Evolutionary conservation across 2,113 vertebrate species (phyloP), one percentile per base, ranked within the genome.

Genomic region (Grammomys surdaster): DNA sequence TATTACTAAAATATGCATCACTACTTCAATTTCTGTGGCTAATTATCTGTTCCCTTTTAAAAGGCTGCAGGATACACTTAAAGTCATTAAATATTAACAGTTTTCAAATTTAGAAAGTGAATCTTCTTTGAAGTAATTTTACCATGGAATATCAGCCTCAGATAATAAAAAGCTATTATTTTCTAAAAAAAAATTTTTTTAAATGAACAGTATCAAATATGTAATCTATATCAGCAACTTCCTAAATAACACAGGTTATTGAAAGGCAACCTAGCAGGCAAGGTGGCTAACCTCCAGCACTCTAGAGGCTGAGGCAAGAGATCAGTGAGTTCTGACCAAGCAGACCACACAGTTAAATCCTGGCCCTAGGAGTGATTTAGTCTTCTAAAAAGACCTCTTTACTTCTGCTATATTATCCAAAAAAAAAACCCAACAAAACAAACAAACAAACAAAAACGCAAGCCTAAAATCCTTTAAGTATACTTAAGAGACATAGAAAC

Each of bases 61-160:
- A 91, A 90, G 40, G 7, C 11, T 20, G 17, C 5, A 82, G 0
- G 6, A 75, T 88, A 65, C 0, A 65, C 12, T 94, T 81, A 63
- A 48, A 70, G 88, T 43, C 33, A 92, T 43, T 93, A 63, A 89
- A 84, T 5, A 78, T 77, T 76, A 81, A 84, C 19, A 36, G 40
- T 4, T 17, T 76, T 89, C 2, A 69, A 93, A 92, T 91, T 94
- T 81, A 80, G 40, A 93, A 97, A 94, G 0, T 16, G 22, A 90
- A 51, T 51, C 36, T 88, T 46, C 48, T 48, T 31, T 40, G 24
- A 92, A 96, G 77, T 89, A 75, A 80, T 88, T 94, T 94, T 87
- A 22, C 93, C 31, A 69, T 17, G 36, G 84, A 94, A 81, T 91
- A 95, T 85, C n/a, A 90, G n/a, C 46, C 36, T 78, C 54, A 40